Percentiles rank a stretch among this genome's conserved stretches.
Conservation (phyloP, 2,888 invertebrate species). For the Coelopa pilipes region DNA sequence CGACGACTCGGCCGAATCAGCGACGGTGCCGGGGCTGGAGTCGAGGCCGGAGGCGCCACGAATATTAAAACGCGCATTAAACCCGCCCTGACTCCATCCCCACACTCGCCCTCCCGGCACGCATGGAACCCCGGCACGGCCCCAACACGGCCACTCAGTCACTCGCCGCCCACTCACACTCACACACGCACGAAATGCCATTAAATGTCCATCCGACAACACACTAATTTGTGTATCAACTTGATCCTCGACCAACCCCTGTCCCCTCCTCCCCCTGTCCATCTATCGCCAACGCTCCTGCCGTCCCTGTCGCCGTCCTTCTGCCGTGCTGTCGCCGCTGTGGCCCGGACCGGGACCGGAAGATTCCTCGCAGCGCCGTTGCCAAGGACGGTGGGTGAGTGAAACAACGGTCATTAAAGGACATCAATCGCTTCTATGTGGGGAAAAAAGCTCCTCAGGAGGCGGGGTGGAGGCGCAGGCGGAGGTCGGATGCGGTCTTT, state of each 20-base stretch:
- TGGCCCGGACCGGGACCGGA: no score
- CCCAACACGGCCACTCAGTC: conserved; percentile 34
- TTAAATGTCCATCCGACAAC: conserved; percentile 58
- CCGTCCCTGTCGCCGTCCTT: not conserved
- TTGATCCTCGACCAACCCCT: conserved; percentile 10
- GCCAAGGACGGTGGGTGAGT: not conserved
- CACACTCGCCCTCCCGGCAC: not conserved
- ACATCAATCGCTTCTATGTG: conserved; percentile 6
- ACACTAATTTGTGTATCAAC: conserved; percentile 60
- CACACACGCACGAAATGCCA: conserved; percentile 43
- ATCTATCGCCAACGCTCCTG: not conserved
- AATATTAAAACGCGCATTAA: conserved; percentile 13
- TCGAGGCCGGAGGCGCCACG: not conserved
- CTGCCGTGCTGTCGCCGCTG: not conserved
- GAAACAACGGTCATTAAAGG: conserved; percentile 21
- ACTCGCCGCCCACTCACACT: conserved; percentile 15
- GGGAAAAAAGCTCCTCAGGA: not conserved
- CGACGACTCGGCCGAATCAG: not conserved
- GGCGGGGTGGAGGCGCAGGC: conserved; percentile 44
- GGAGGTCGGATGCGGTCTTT: conserved; percentile 66
- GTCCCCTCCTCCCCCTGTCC: not conserved
- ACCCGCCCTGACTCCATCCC: not conserved
- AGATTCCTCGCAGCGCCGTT: no score
- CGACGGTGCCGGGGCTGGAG: no score
- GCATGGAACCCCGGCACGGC: conserved; percentile 56